Evolutionary conservation across 2,797 vertebrate species (phyloP), one percentile per base, ranked within the genome.

Genomic region (Thunnus albacares): DNA sequence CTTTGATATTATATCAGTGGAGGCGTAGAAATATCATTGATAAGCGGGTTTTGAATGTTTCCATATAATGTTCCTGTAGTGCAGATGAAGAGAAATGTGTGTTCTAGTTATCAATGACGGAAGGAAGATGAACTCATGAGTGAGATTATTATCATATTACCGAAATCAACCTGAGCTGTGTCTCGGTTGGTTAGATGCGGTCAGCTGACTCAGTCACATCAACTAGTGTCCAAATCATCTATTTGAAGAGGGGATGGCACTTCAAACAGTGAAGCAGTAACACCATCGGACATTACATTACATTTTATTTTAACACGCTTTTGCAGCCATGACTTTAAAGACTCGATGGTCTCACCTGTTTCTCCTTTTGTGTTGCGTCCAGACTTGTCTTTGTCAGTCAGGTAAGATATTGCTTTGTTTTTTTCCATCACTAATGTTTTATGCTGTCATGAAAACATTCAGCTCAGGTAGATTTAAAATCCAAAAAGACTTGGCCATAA

Each of bases 141-240:
- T 28, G 28, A 28, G 28, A 28, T 28, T 28, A 28, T 5, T 28
- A 28, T 28, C 28, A 28, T 5, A 28, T 28, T 28, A 3, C 5
- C 28, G 28, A 5, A 3, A 28, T 1, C 20, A 15, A 49, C 10
- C 22, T 9, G 6, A 26, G 49, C 11, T 3, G 57, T 15, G 60
- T 35, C 3, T 35, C n/a, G 7, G 15, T 4, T 1, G 53, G 1
- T 11, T n/a, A 12, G 11, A 4, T 6, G 22, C 9, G 6, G 58
- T 84, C 90, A 87, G 24, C 14, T 89, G 86, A 85, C 77, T 0
- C 1, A 0, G 10, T 86, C 84, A 89, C 87, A 2, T 85, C 86
- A 85, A 56, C 2, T 24, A 86, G 84, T 89, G 15, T 60, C 4
- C 15, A 26, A 75, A 28, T 1, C 4, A 28, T 28, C 28, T 28